These are phyloP conservation scores for Heliconius eleuchia DNA, from an alignment of 1,140 invertebrate genomes.

Conservation along the genomic window DNA sequence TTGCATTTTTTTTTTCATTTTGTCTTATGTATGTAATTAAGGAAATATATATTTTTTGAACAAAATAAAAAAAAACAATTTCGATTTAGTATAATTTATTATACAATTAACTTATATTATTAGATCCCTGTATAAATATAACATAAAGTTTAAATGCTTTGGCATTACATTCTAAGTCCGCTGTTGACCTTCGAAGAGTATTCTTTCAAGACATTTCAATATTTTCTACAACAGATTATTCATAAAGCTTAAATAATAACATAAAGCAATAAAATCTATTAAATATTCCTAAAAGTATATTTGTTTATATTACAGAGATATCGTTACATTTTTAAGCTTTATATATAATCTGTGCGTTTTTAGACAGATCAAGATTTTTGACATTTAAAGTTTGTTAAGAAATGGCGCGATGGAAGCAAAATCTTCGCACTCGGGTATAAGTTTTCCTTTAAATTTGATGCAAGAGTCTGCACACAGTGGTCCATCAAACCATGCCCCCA, in stretches of 20 bases:
- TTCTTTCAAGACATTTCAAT: slow-evolving; percentile 10
- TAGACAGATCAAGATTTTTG: not conserved
- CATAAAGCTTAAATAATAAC: not conserved
- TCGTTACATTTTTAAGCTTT: not conserved
- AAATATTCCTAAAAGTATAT: too few species aligned
- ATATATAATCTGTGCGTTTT: not conserved
- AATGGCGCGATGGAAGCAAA: slow-evolving; percentile 90
- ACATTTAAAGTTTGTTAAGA: slow-evolving; percentile 83
- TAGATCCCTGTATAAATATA: slow-evolving; percentile 53
- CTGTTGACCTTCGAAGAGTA: slow-evolving; percentile 23
- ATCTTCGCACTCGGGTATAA: slow-evolving; percentile 92
- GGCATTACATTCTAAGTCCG: slow-evolving; percentile 43
- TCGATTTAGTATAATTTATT: not conserved
- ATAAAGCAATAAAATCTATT: not conserved
- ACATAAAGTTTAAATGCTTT: slow-evolving; percentile 52
- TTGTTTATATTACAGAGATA: too few species aligned
- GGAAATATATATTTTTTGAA: not conserved
- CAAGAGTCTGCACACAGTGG: slow-evolving; percentile 91
- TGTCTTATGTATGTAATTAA: too few species aligned
- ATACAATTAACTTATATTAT: slow-evolving; percentile 27
- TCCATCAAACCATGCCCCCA: slow-evolving; percentile 91
- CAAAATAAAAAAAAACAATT: not conserved
- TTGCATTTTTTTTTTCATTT: not conserved
- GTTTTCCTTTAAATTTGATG: slow-evolving; percentile 89
- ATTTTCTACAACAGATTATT: not conserved